Percentiles rank a stretch among this genome's conserved stretches.
Conservation (phyloP, 2,888 invertebrate genomes). For the Dolichopus griseipennis region DNA sequence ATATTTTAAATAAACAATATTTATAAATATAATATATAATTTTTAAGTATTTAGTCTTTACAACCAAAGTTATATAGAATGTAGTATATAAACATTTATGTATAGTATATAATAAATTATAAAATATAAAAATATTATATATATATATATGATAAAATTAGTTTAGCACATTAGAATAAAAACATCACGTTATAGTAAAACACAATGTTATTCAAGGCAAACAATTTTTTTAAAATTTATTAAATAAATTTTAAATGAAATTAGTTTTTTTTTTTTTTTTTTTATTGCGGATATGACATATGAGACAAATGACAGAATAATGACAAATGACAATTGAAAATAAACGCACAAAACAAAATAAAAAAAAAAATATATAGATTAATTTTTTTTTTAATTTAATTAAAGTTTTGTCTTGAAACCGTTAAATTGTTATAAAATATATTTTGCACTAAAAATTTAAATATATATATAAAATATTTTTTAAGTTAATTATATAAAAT, state of each 20-base stretch:
- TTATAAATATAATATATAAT: not conserved
- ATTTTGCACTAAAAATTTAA: not conserved
- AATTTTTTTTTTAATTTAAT: too few relatives aligned
- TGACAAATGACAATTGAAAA: not conserved
- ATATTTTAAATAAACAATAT: not conserved
- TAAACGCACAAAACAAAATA: not conserved
- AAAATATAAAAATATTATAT: too few relatives aligned
- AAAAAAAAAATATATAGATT: not conserved
- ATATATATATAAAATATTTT: not conserved
- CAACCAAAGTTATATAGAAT: not conserved
- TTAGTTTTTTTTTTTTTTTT: too few relatives aligned
- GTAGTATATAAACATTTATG: too few relatives aligned
- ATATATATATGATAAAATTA: too few relatives aligned
- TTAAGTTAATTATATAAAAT: not conserved
- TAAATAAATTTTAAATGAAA: too few relatives aligned
- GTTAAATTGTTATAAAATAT: not conserved
- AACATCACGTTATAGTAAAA: not conserved
- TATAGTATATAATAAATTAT: too few relatives aligned
- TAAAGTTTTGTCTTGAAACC: not conserved
- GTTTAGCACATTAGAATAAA: too few relatives aligned
- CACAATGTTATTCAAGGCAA: constrained; percentile 6
- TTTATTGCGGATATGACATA: too few relatives aligned
- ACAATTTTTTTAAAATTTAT: not conserved
- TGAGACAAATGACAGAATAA: too few relatives aligned
- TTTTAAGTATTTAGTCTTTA: constrained; percentile 1